Percentiles rank a stretch among this genome's conserved stretches.
phyloP scores from a whole-genome alignment of 1,140 invertebrate species.

The Dinoponera quadriceps region DNA sequence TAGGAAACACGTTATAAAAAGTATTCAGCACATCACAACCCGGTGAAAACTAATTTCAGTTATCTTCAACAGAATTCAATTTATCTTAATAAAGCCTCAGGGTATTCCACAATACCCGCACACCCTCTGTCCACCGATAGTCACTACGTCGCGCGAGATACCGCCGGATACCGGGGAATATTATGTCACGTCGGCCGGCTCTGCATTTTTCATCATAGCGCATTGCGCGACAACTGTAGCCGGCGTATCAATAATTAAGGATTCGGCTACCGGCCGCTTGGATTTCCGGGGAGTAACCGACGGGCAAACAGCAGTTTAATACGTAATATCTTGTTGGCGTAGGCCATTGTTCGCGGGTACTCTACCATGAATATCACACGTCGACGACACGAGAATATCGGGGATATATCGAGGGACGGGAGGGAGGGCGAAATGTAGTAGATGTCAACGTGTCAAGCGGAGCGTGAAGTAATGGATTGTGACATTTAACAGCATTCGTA shows the following conservation, averaged over 20 bases:
- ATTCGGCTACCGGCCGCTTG: not conserved
- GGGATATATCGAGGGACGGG: slow-evolving; percentile 36
- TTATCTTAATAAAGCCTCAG: no score
- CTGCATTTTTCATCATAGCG: slow-evolving; percentile 6
- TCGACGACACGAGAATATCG: slow-evolving; percentile 65
- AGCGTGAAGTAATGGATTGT: slow-evolving; percentile 48
- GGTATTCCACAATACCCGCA: no score
- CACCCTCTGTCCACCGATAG: slow-evolving; percentile 1
- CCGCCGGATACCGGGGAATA: slow-evolving; percentile 1
- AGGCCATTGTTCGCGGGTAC: slow-evolving; percentile 28
- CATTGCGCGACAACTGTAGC: not conserved
- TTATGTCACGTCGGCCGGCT: not conserved
- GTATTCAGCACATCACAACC: no score
- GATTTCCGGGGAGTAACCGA: slow-evolving; percentile 29
- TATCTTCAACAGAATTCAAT: no score
- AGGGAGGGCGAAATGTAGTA: slow-evolving; percentile 12
- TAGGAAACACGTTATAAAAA: no score
- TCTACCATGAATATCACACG: slow-evolving; percentile 58
- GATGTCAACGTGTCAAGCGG: slow-evolving; percentile 66
- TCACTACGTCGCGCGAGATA: not conserved
- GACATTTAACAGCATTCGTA: slow-evolving; percentile 59
- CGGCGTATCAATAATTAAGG: slow-evolving; percentile 35
- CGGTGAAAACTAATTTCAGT: no score
- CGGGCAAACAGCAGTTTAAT: slow-evolving; percentile 50
- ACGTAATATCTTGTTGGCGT: slow-evolving; percentile 45